Percentiles rank a stretch among this genome's conserved stretches.
Evolutionary conservation across 2,888 invertebrate species (phyloP).

Genomic region (Drosophila percnosoma): DNA sequence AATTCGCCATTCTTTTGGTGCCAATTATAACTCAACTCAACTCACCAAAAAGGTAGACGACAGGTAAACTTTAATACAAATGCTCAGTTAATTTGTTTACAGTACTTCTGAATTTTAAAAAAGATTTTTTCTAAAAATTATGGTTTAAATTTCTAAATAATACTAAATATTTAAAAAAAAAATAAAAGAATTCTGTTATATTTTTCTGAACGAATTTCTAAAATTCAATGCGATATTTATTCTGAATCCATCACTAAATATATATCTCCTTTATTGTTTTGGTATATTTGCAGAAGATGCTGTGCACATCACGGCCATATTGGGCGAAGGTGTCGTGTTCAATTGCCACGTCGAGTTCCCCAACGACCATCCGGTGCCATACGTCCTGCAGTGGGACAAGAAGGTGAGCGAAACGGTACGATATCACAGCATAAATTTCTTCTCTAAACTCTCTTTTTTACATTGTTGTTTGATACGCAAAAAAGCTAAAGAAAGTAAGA

Average conservation of each 20-base stretch:
- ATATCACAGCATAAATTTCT: slow-evolving; percentile 87
- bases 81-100: too few species aligned
- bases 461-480: slow-evolving; percentile 83
- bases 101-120: neutral
- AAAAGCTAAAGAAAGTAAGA: slow-evolving; percentile 75
- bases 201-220: neutral
- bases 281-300: slow-evolving; percentile 88
- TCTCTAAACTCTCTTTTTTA: slow-evolving; percentile 86
- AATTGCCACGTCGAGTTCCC: slow-evolving; percentile 99
- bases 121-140: neutral
- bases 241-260: neutral
- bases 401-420: slow-evolving; percentile 99
- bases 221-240: neutral
- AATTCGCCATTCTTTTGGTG: neutral
- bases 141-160: neutral
- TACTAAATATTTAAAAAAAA: too few species aligned
- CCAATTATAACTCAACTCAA: neutral
- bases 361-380: slow-evolving; percentile 97
- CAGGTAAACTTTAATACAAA: too few species aligned
- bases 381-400: slow-evolving; percentile 99
- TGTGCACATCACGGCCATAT: slow-evolving; percentile 98
- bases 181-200: neutral
- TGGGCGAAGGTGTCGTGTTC: slow-evolving; percentile 98
- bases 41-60: neutral
- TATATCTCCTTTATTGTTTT: neutral